Conservation (phyloP, 2,888 invertebrate species). For the Athalia circularis region DNA sequence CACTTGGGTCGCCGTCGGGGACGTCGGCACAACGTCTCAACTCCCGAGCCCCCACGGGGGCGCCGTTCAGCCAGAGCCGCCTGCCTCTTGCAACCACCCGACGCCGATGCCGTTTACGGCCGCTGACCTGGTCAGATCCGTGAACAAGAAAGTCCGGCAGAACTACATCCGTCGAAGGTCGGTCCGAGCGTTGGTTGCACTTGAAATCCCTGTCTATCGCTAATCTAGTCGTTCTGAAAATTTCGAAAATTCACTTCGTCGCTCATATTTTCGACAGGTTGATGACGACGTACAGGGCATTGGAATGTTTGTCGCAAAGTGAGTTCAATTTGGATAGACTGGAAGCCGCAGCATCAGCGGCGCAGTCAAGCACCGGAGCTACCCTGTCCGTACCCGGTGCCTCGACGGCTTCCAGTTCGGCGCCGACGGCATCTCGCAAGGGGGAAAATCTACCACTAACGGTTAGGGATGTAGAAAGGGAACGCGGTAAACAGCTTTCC, state of each 20-base stretch:
- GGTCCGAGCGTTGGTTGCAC: constrained; percentile 14
- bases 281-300: constrained; percentile 86
- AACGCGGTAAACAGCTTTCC: constrained; percentile 88
- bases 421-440: constrained; percentile 72
- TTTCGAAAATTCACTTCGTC: not conserved
- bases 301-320: constrained; percentile 89
- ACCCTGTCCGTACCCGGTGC: constrained; percentile 73
- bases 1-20: constrained; percentile 91
- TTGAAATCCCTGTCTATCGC: not conserved
- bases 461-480: constrained; percentile 86
- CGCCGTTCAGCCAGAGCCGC: constrained; percentile 69
- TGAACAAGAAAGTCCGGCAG: constrained; percentile 89
- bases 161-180: constrained; percentile 84
- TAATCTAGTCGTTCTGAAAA: not conserved
- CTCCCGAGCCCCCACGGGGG: constrained; percentile 89
- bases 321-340: constrained; percentile 87
- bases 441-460: constrained; percentile 80
- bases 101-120: constrained; percentile 79
- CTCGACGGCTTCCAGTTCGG: constrained; percentile 72
- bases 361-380: constrained; percentile 68
- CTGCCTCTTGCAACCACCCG: constrained; percentile 66
- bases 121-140: constrained; percentile 83
- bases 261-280: constrained; percentile 72
- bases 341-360: constrained; percentile 79
- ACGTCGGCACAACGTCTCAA: constrained; percentile 85